Percentiles rank a stretch among this genome's conserved stretches.
Evolutionary conservation across 2,888 invertebrate genomes (phyloP).

Genomic region (Oscheius sp.): DNA sequence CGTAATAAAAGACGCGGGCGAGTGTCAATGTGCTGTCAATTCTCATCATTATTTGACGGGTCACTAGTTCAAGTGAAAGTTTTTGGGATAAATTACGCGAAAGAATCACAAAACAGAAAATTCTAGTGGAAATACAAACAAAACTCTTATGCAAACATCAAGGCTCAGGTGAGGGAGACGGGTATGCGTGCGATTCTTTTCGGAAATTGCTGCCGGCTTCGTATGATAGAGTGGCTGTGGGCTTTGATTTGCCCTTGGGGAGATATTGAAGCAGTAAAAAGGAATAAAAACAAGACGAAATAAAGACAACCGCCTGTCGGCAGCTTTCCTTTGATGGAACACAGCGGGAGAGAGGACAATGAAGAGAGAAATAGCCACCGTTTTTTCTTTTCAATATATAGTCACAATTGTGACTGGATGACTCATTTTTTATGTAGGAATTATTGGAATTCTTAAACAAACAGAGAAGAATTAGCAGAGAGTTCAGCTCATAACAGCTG

Average conservation of each 20-base stretch:
- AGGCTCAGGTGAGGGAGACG: neutral
- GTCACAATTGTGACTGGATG: too few relatives aligned
- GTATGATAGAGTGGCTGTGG: conserved; percentile 8
- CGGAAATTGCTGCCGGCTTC: neutral
- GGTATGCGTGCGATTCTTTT: neutral
- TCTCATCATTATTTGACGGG: neutral
- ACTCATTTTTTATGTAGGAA: neutral
- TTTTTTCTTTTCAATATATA: too few relatives aligned
- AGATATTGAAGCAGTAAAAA: neutral
- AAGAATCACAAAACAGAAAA: neutral
- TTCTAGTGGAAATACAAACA: neutral
- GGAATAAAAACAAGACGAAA: neutral
- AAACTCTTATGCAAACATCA: conserved; percentile 1
- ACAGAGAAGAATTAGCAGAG: neutral
- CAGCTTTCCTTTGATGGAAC: neutral
- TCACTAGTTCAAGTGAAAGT: neutral
- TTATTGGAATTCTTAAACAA: neutral
- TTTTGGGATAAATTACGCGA: neutral
- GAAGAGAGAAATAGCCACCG: too few relatives aligned
- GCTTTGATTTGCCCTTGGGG: conserved; percentile 10
- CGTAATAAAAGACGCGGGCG: neutral
- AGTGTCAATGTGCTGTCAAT: neutral
- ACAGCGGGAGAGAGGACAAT: neutral
- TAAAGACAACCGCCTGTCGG: neutral
- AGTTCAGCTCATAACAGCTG: neutral